Evolutionary conservation across 2,797 vertebrate genomes (phyloP), one percentile per base, ranked within the genome.

Genomic region (Crenichthys baileyi): DNA sequence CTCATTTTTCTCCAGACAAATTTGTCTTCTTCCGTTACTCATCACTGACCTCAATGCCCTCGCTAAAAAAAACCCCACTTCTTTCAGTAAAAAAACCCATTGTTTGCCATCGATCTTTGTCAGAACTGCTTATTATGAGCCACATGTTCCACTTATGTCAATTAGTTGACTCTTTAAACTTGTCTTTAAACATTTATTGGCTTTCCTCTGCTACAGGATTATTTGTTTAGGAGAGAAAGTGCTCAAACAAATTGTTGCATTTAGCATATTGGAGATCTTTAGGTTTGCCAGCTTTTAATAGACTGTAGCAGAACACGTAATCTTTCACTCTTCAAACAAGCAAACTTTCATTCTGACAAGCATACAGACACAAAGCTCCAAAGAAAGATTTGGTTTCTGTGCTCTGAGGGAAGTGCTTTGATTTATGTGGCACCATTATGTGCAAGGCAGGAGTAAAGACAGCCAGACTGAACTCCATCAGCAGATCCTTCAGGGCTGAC

Each of bases 401-500:
- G 29, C 60, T 61, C 29, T 22, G 41, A 51, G 26, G 44, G 79
- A 70, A 56, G 8, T 24, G 61, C 73, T 83, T 79, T 75, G 81
- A 89, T 80, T 74, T 53, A 48, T 51, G 65, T 67, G 58, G 63
- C 81, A 70, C 1, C 3, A 58, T 20, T 58, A 18, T 60, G 63
- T 50, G 36, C 56, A 73, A 51, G 58, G 15, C 0, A 48, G 31
- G 61, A 76, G 72, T 16, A 78, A 81, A 77, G 18, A 70, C 74
- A 73, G 20, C 0, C 26, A 68, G 31, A 26, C 65, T 58, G 7
- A 29, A 44, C 73, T 53, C 46, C 39, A 65, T 31, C 70, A 68
- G 68, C 70, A 77, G 70, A 70, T 82, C 83, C 56, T 78, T 46
- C n/a, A 44, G 78, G 55, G 74, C 70, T 79, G 77, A 84, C 51